Conservation (phyloP, 2,113 vertebrate species). For the Bothrops jararaca region DNA sequence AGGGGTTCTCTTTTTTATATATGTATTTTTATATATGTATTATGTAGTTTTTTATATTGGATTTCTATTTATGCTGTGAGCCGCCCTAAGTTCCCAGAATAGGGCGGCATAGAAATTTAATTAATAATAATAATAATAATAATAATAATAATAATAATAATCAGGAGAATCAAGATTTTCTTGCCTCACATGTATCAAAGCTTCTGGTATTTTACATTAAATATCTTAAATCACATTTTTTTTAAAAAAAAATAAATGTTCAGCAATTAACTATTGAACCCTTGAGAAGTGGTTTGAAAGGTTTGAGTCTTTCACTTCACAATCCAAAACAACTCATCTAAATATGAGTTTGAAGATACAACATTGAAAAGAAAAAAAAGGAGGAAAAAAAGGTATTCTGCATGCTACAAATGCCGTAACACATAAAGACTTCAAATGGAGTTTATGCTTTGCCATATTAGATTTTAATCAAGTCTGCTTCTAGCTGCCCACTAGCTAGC, state of each 20-base stretch:
- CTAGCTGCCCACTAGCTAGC: neutral
- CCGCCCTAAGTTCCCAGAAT: no score
- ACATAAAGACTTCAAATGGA: neutral
- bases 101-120: no score
- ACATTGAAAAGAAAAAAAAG: neutral
- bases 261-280: neutral
- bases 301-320: neutral
- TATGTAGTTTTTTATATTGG: no score
- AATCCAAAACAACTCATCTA: neutral
- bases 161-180: neutral
- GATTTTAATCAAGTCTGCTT: neutral
- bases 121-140: no score
- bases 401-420: neutral
- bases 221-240: neutral
- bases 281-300: neutral
- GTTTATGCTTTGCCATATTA: neutral
- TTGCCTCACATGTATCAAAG: neutral
- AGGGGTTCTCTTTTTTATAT: no score
- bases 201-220: neutral
- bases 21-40: no score
- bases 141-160: no score
- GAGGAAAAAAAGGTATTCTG: neutral
- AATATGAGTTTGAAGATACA: neutral
- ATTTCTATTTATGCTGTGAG: no score
- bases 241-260: neutral